These are phyloP conservation scores for Artibeus lituratus DNA, from an alignment of 2,797 vertebrate species.

Conservation along the genomic window DNA sequence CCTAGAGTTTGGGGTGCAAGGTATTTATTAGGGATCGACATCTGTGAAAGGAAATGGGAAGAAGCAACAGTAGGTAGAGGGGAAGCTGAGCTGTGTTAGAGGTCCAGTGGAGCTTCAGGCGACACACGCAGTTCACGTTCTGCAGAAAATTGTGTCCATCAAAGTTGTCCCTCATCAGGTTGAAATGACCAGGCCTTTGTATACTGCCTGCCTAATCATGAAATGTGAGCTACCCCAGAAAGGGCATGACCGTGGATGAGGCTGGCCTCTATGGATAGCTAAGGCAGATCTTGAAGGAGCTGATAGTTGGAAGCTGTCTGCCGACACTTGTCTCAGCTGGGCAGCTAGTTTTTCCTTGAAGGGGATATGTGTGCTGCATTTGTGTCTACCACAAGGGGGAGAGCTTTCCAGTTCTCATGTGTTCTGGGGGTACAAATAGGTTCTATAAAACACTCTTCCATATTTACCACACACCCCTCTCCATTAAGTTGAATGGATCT, in stretches of 20 bases:
- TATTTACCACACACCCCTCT: background rate
- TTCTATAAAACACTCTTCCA: background rate
- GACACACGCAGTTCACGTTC: background rate
- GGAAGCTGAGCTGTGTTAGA: background rate
- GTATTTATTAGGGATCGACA: background rate
- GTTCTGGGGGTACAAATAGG: background rate
- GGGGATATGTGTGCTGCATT: background rate
- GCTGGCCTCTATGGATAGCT: background rate
- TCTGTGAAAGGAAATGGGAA: background rate
- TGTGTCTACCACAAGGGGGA: constrained; percentile 29
- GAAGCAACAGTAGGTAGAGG: background rate
- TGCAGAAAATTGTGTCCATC: background rate
- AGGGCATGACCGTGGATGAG: background rate
- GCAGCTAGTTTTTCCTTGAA: background rate
- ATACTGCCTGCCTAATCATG: background rate
- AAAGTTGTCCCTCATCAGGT: background rate
- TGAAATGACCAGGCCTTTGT: background rate
- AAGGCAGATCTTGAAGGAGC: background rate
- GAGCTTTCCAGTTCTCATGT: background rate
- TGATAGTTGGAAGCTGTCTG: background rate
- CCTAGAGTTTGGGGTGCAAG: background rate
- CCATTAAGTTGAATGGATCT: background rate
- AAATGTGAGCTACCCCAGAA: background rate
- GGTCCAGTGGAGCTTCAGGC: background rate
- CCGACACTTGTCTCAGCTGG: background rate